Evolutionary conservation across 1,140 invertebrate genomes (phyloP), one percentile per base, ranked within the genome.

Genomic region (Diploscapter pachys): DNA sequence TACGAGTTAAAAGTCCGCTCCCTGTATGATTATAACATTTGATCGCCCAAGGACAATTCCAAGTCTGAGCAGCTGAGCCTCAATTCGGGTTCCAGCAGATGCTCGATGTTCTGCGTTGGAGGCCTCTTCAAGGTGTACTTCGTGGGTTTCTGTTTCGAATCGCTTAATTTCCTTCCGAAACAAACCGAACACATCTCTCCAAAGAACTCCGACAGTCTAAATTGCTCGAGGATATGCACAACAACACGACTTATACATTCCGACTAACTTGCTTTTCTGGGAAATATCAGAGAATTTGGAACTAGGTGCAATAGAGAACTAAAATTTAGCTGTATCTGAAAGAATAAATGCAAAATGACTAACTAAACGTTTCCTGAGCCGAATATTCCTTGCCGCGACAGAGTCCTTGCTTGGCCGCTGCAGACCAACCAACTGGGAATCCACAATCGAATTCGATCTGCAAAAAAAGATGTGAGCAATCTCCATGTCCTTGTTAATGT

Each of bases 371-470:
- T 63, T 67, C 73, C 62, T 74, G 52, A 56, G 53, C 6, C 48
- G 51, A 5, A 53, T 53, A 11, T 62, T 52, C 55, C 71, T 57
- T 53, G 59, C 54, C 55, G 65, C 4, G 3, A 64, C 62, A 52
- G 63, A 56, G 59, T 54, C 63, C 50, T 65, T 64, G 55, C 65
- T 68, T 31, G 68, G 73, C 48, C 64, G 59, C 8, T 65, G 54
- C 3, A 67, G 52, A 5, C 59, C 70, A 13, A 74, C 57, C 5
- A 74, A 13, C 13, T 74, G 73, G 9, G 73, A 74, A 4, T 74
- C 73, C 50, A 74, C 65, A 4, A 74, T 49, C 2, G 68, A 70
- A 50, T 70, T 70, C 62, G 56, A 61, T 4, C 49, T 57, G 2
- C 51, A 49, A 8, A 63, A 6, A 2, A n/a, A 52, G 54, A 52